Evolutionary conservation across 2,113 vertebrate species (phyloP).

Genomic region (Asarcornis scutulata): DNA sequence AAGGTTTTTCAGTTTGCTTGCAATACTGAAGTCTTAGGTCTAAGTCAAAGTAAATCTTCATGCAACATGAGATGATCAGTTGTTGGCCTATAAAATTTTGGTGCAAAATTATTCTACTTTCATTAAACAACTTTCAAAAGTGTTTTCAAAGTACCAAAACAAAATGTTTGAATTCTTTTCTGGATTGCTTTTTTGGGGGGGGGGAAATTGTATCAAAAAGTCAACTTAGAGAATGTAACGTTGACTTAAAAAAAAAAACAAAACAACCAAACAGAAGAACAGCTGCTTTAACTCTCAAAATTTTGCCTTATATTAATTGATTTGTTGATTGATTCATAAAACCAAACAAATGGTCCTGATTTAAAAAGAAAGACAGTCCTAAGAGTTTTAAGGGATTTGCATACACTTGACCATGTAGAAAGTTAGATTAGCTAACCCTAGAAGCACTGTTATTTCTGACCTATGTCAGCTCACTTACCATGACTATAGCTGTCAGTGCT

Average conservation of each 20-base stretch:
- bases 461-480: not conserved
- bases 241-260: not conserved
- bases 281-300: not conserved
- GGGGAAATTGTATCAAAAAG: not conserved
- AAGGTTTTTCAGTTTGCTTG: constrained; percentile 17
- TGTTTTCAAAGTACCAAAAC: not conserved
- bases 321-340: not conserved
- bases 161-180: not conserved
- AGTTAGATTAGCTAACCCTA: not conserved
- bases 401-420: not conserved
- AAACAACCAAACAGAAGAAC: not conserved
- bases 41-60: not conserved
- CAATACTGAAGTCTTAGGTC: not conserved
- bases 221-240: not conserved
- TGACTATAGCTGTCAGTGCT: not conserved
- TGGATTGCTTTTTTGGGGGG: not conserved
- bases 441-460: too few relatives aligned
- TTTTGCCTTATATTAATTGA: not conserved
- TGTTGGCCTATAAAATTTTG: not conserved
- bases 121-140: not conserved
- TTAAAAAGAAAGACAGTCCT: not conserved
- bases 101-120: not conserved
- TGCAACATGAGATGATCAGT: not conserved
- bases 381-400: not conserved
- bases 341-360: not conserved